Conservation (phyloP, 2,888 invertebrate species). For the Lasioglossum marginatum region DNA sequence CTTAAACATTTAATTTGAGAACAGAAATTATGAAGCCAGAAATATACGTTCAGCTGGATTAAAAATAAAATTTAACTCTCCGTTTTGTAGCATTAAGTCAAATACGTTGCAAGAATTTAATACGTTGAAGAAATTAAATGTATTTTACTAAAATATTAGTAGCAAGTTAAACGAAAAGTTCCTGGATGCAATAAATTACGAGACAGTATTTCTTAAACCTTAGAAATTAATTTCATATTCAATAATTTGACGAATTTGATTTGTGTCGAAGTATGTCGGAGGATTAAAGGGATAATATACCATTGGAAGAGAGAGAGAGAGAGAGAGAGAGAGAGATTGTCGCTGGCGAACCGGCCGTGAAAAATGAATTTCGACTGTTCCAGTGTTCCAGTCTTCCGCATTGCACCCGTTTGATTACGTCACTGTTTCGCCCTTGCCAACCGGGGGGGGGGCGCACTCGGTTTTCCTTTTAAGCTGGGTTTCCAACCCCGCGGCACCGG, state of each 20-base stretch:
- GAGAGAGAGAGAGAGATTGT: too few relatives aligned
- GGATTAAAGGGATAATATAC: background rate
- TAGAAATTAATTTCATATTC: background rate
- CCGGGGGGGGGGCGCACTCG: background rate
- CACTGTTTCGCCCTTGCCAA: constrained; percentile 63
- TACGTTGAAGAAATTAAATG: too few relatives aligned
- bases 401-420: constrained; percentile 69
- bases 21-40: background rate
- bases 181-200: too few relatives aligned
- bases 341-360: constrained; percentile 10
- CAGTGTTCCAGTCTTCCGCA: constrained; percentile 56
- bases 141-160: too few relatives aligned
- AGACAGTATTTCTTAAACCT: background rate
- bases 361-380: constrained; percentile 34
- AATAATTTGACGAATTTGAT: background rate
- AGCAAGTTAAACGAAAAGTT: too few relatives aligned
- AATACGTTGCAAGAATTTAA: too few relatives aligned
- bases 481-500: constrained; percentile 21
- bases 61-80: too few relatives aligned
- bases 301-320: too few relatives aligned
- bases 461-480: constrained; percentile 44
- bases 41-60: background rate
- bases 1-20: background rate
- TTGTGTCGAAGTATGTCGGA: background rate
- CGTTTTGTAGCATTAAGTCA: too few relatives aligned